Conservation (phyloP, 2,113 vertebrate species). For the Ciconia maguari region DNA sequence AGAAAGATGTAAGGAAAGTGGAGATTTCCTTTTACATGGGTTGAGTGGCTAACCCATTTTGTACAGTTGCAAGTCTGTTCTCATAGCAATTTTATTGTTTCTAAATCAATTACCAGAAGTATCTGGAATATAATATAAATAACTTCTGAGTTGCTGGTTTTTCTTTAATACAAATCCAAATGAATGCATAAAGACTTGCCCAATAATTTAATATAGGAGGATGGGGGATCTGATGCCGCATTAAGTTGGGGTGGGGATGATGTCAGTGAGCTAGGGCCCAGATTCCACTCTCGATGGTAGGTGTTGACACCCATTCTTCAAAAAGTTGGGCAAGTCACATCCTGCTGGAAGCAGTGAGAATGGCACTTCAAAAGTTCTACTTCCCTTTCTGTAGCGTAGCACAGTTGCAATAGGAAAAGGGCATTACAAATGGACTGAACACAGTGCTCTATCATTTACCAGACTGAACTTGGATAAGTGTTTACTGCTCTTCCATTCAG, state of each 20-base stretch:
- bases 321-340: neutral
- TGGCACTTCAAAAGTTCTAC: neutral
- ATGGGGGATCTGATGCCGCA: neutral
- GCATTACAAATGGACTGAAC: neutral
- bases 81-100: neutral
- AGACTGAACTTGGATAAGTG: neutral
- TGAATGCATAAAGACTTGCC: neutral
- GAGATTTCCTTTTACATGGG: neutral
- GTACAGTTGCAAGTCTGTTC: neutral
- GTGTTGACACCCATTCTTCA: neutral
- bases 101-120: neutral
- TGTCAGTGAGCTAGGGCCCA: neutral
- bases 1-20: neutral
- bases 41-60: neutral
- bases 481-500: neutral
- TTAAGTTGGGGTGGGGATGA: neutral
- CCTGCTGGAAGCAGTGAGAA: neutral
- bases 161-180: neutral
- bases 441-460: neutral
- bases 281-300: rapidly evolving
- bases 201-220: neutral
- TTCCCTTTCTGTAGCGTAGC: neutral
- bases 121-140: neutral
- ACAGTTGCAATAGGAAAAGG: neutral
- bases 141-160: neutral